phyloP scores from a whole-genome alignment of 2,113 vertebrate species.

The Ceratotherium simum region DNA sequence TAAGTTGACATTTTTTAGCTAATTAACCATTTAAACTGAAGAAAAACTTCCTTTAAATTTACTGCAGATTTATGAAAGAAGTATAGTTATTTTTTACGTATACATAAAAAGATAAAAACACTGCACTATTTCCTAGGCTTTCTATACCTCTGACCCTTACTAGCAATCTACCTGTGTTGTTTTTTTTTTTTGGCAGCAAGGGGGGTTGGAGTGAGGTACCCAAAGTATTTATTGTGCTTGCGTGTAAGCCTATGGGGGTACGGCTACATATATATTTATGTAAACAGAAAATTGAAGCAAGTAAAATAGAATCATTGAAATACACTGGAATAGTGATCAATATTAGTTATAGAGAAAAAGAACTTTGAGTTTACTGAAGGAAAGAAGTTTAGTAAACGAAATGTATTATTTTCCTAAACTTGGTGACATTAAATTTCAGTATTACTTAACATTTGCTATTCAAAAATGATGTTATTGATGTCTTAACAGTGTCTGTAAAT shows the following conservation, averaged over 20 bases:
- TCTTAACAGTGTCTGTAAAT: background rate
- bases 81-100: background rate
- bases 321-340: background rate
- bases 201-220: fast-evolving
- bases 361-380: background rate
- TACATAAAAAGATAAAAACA: background rate
- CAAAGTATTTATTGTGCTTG: background rate
- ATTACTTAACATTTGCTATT: background rate
- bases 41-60: background rate
- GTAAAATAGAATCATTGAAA: background rate
- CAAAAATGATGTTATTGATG: background rate
- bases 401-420: slow-evolving; percentile 31
- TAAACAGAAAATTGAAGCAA: background rate
- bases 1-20: background rate
- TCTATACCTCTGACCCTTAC: background rate
- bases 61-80: background rate
- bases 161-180: background rate
- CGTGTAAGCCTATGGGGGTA: background rate
- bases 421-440: background rate
- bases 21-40: background rate
- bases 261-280: background rate
- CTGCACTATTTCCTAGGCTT: background rate
- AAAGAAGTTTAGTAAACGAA: slow-evolving; percentile 14
- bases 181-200: background rate
- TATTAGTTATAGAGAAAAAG: background rate